Base-by-base conservation (phyloP, 2,113 vertebrate species). In the Phyllostomus hastatus region DNA sequence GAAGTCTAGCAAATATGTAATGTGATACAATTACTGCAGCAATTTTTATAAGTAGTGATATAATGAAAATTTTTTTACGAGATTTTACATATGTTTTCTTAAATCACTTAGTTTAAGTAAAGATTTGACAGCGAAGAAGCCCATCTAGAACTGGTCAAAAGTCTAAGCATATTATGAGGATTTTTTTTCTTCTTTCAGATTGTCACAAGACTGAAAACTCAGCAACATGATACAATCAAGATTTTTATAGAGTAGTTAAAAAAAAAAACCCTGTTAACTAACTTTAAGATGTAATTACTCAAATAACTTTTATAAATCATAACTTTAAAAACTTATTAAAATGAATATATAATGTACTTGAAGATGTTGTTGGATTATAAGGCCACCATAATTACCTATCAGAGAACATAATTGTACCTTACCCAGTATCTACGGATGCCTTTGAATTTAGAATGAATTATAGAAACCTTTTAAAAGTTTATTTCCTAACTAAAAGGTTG, bases 261-360 rank as follows among this genome's bases (percentile, higher is more conserved):
- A 52, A 93, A 57, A 57, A 57, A 48, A 54, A 54, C 14, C 73
- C 19, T 59, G 15, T 20, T 89, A 50, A 43, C 24, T 78, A 90
- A 72, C 48, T 75, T 48, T 86, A 33, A 80, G n/a, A 78, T 15
- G 66, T 24, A 59, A 57, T 69, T 92, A 76, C 19, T 92, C 69
- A 79, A 41, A 38, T 92, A 89, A 84, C 19, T 48, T 96, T n/a
- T 67, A 19, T 35, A 64, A 66, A 79, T 54, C 91, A 26, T 46
- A 96, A 78, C 59, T 72, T 83, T 79, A 91, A 76, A 19, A 78
- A 91, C 59, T 78, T 78, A 52, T 17, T 52, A 87, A 96, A 88
- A 87, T 83, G 10, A 57, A 50, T 87, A 87, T 54, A 46, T 59
- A 75, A 90, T n/a, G 15, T 28, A 82, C 24, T 61, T 43, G 26